Evolutionary conservation across 2,797 vertebrate genomes (phyloP).

Genomic region (Pangasius larnaudii): DNA sequence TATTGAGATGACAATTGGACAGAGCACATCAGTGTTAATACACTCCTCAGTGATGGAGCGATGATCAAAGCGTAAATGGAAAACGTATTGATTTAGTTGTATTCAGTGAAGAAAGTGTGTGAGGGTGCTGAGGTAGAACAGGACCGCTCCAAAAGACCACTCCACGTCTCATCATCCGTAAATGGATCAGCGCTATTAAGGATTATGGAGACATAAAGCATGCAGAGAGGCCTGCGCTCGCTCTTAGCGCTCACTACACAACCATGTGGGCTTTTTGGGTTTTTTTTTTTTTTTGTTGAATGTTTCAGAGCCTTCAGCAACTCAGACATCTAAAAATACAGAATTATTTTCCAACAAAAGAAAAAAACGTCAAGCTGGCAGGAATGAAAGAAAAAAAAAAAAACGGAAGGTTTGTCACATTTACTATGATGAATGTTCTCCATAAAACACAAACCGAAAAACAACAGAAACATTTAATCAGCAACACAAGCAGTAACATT

Average conservation of each 20-base stretch:
- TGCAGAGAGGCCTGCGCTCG: not conserved
- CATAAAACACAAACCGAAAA: not conserved
- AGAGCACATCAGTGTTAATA: constrained; percentile 33
- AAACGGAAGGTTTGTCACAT: not conserved
- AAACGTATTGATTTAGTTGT: constrained; percentile 54
- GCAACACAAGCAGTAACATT: not conserved
- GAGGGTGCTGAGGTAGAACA: constrained; percentile 16
- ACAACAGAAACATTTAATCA: not conserved
- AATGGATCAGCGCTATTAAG: constrained; percentile 42
- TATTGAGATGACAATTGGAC: constrained; percentile 26
- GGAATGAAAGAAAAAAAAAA: not conserved
- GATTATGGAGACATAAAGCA: constrained; percentile 47
- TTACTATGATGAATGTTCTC: not conserved
- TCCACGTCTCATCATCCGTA: constrained; percentile 23
- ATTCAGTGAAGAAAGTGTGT: constrained; percentile 49
- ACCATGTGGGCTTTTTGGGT: too few species aligned
- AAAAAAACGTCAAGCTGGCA: not conserved
- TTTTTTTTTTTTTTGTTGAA: not conserved
- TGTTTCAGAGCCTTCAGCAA: not conserved
- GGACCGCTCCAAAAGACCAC: constrained; percentile 20
- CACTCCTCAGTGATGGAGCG: constrained; percentile 24
- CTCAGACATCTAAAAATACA: not conserved
- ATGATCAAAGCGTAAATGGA: constrained; percentile 49
- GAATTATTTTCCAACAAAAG: not conserved
- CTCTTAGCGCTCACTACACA: not conserved